Evolutionary conservation across 2,797 vertebrate species (phyloP), one percentile per base, ranked within the genome.

Genomic region (Poecilia wingei): DNA sequence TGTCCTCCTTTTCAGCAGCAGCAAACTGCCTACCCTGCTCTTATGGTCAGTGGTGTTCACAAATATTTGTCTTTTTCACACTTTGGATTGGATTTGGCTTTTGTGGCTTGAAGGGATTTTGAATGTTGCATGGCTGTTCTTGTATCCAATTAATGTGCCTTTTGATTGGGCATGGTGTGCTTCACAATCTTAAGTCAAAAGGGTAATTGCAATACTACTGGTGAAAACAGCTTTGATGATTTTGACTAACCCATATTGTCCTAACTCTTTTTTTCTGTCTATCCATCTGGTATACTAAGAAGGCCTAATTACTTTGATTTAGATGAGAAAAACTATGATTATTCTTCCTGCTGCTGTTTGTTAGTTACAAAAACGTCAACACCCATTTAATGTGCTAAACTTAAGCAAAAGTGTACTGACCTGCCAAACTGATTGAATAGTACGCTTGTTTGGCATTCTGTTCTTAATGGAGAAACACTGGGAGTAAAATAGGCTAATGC

Each of bases 41-140:
- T 95, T 80, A 93, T 94, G 93, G 91, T 95, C 87, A 92, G 93
- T 93, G 89, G 74, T 79, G 72, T 80, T 82, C 70, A 86, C 71
- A 77, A 55, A 87, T 82, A 77, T 83, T 69, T 86, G 39, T 64
- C 10, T 85, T 73, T 73, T 55, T 41, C 79, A 74, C 81, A 68
- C 53, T 71, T 76, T 76, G 86, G 80, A 69, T 75, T 85, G 77
- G 73, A 80, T 46, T 86, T 77, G 72, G 84, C 79, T 85, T 72
- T 82, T 83, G 78, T 83, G 81, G 74, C 70, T 84, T 79, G 39
- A 91, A 73, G 69, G 39, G 68, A 78, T 79, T 80, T 79, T 87
- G 86, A 80, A 82, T 81, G 86, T 79, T 84, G 87, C 82, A 89
- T 88, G 82, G 76, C 83, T 79, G 72, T 83, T 79, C 74, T 72